These are phyloP conservation scores for Erebia epiphron DNA, from an alignment of 2,888 invertebrate species.

Conservation along the genomic window DNA sequence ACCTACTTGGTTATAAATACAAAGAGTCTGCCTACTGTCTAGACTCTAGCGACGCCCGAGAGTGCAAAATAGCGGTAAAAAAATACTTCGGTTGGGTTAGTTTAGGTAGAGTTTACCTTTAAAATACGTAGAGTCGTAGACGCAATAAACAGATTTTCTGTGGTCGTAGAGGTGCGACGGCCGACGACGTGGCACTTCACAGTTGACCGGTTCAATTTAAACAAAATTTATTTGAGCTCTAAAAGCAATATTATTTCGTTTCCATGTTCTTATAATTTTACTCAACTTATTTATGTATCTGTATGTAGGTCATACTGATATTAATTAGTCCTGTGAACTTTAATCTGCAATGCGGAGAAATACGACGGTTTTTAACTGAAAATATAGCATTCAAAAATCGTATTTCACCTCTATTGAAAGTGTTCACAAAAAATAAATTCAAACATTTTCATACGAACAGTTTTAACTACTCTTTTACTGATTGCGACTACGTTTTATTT, in stretches of 20 bases:
- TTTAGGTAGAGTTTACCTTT: too few relatives aligned
- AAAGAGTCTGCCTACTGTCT: too few relatives aligned
- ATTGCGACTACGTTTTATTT: neutral
- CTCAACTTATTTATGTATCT: conserved; percentile 2
- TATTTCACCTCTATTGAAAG: conserved; percentile 20
- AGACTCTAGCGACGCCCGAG: too few relatives aligned
- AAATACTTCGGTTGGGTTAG: too few relatives aligned
- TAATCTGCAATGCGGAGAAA: conserved; percentile 38
- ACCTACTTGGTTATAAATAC: too few relatives aligned
- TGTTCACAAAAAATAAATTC: conserved; percentile 1
- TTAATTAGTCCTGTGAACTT: conserved; percentile 37
- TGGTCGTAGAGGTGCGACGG: conserved; percentile 1
- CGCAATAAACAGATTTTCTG: too few relatives aligned
- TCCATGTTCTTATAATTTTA: too few relatives aligned
- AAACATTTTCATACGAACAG: conserved; percentile 1
- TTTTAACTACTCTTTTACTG: neutral
- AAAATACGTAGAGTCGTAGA: too few relatives aligned
- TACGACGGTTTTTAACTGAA: conserved; percentile 25
- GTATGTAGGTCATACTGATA: conserved; percentile 30
- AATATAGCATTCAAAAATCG: conserved; percentile 25
- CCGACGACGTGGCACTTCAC: conserved; percentile 4
- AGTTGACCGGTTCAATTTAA: neutral
- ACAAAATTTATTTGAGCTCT: neutral
- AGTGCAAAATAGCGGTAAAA: too few relatives aligned
- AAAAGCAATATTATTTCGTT: neutral